Evolutionary conservation across 37 sponge, comb jelly and placozoan species (phyloP).

Genomic region (Cladorhizidae sp.): DNA sequence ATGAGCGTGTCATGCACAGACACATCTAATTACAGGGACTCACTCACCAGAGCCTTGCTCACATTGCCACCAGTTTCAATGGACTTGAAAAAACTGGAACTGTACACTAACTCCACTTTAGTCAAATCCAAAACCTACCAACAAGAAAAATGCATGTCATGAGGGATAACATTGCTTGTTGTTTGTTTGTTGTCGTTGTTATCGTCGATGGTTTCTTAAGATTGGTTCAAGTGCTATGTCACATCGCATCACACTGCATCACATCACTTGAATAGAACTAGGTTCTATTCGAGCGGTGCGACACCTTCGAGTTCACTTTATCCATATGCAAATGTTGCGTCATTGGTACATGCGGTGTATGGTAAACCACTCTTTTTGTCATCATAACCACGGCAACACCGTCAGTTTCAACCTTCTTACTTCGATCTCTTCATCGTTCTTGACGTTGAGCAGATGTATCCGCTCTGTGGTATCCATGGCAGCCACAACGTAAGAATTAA

Average conservation of each 20-base stretch:
- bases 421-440: slow-evolving; percentile 49
- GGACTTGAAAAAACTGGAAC: slow-evolving; percentile 82
- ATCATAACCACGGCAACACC: neutral
- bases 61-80: slow-evolving; percentile 83
- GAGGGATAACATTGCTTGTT: too few species aligned
- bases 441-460: slow-evolving; percentile 73
- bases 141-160: neutral
- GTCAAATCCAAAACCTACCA: slow-evolving; percentile 70
- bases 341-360: neutral
- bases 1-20: neutral
- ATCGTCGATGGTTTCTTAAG: too few species aligned
- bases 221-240: too few species aligned
- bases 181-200: too few species aligned
- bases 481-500: slow-evolving; percentile 69
- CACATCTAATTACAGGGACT: neutral
- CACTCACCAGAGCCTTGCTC: slow-evolving; percentile 71
- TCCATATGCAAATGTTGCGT: too few species aligned
- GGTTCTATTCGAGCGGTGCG: too few species aligned
- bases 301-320: too few species aligned
- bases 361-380: neutral
- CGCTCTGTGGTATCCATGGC: slow-evolving; percentile 78
- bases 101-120: slow-evolving; percentile 70
- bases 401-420: slow-evolving; percentile 19
- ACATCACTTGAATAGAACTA: too few species aligned
- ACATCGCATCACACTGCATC: too few species aligned